These are phyloP conservation scores for Sinella curviseta DNA, from an alignment of 1,140 invertebrate genomes.

Conservation along the genomic window DNA sequence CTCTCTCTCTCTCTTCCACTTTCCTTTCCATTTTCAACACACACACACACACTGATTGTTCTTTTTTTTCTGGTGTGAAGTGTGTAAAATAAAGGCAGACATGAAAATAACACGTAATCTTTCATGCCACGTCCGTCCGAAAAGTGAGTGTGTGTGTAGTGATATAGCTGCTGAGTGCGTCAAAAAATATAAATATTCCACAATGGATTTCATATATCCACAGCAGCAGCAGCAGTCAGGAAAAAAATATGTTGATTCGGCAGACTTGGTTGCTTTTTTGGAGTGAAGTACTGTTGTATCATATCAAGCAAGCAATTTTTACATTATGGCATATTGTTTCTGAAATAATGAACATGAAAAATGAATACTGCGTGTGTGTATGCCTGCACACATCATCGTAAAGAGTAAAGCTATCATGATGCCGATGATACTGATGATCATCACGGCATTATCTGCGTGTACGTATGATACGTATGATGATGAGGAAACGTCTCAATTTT, in stretches of 20 bases:
- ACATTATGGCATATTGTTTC: not conserved
- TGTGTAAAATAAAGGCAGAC: not conserved
- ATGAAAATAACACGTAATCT: conserved; percentile 13
- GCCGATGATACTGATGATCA: not conserved
- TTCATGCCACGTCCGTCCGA: conserved; percentile 20
- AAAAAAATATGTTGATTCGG: no score
- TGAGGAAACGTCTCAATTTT: no score
- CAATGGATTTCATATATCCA: not conserved
- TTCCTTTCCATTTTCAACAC: not conserved
- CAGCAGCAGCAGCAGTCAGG: no score
- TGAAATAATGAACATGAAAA: no score
- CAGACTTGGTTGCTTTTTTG: no score
- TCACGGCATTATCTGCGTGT: no score
- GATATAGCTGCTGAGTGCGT: not conserved
- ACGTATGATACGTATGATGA: no score
- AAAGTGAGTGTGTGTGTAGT: no score
- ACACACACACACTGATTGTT: not conserved
- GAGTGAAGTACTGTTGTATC: no score
- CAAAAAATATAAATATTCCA: conserved; percentile 12
- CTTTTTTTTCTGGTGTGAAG: not conserved
- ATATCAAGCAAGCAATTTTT: no score
- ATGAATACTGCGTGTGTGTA: no score
- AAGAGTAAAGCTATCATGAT: not conserved
- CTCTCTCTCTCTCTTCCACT: not conserved
- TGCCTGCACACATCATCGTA: no score